These are phyloP conservation scores for Gobio occitaniae DNA, from an alignment of 2,797 vertebrate species.

Conservation along the genomic window DNA sequence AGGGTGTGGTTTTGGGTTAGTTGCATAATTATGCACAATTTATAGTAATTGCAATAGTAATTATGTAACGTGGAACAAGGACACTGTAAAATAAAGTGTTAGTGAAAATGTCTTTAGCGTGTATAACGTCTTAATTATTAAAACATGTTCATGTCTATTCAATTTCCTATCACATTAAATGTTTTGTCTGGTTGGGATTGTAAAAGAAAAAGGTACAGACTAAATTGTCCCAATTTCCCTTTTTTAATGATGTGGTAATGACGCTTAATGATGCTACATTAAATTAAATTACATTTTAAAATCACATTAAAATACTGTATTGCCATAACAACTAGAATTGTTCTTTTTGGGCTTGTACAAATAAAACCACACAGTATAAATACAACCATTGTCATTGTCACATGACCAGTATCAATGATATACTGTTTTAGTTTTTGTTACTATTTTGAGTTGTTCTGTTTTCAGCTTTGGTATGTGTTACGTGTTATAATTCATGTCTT, in stretches of 20 bases:
- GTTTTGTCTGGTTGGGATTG: neutral
- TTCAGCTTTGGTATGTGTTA: neutral
- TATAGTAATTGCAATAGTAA: too few relatives aligned
- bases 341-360: neutral
- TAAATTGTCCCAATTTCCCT: neutral
- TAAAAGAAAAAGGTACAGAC: neutral
- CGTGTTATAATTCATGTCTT: neutral
- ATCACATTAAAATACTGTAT: neutral
- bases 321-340: neutral
- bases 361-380: neutral
- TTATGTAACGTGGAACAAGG: too few relatives aligned
- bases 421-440: neutral
- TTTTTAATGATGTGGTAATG: neutral
- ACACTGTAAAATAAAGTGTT: neutral
- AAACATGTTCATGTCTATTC: neutral
- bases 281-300: neutral
- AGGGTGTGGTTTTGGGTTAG: too few relatives aligned
- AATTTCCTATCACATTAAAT: neutral
- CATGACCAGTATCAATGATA: neutral
- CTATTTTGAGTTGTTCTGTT: neutral
- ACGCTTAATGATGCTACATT: neutral
- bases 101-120: neutral
- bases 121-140: neutral
- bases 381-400: neutral
- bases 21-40: too few relatives aligned